phyloP scores from a whole-genome alignment of 1,140 invertebrate genomes.

The Apis florea region DNA sequence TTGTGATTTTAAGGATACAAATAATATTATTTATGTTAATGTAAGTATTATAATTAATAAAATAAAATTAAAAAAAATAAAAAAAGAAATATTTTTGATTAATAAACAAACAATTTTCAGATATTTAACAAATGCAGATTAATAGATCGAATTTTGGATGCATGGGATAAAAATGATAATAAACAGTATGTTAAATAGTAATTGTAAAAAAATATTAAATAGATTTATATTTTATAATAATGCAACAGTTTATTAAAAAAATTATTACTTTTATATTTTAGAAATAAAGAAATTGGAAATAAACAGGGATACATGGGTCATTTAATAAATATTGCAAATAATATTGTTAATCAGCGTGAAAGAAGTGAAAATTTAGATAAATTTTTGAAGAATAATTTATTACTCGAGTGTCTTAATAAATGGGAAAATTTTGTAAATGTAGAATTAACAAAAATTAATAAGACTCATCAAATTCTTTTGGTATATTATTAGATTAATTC shows the following conservation, averaged over 20 bases:
- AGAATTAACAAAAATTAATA: constrained; percentile 83
- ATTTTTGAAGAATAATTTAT: constrained; percentile 81
- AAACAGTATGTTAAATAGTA: constrained; percentile 78
- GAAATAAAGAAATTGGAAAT: constrained; percentile 79
- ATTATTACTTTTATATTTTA: constrained; percentile 51
- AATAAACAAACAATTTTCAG: constrained; percentile 77
- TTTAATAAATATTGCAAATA: constrained; percentile 87
- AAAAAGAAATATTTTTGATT: neutral
- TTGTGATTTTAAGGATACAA: constrained; percentile 73
- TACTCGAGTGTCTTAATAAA: constrained; percentile 80
- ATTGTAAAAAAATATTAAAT: constrained; percentile 35
- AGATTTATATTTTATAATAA: neutral
- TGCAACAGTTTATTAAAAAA: neutral
- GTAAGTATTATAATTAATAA: constrained; percentile 75
- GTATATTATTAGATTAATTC: constrained; percentile 68
- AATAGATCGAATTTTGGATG: constrained; percentile 84
- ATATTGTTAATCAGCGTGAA: constrained; percentile 80
- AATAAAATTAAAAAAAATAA: neutral
- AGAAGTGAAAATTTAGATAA: constrained; percentile 76
- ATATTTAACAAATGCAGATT: constrained; percentile 85
- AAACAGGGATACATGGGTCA: constrained; percentile 89
- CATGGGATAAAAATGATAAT: constrained; percentile 84
- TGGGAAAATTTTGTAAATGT: constrained; percentile 84
- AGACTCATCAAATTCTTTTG: constrained; percentile 82
- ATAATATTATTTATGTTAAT: constrained; percentile 80